phyloP scores from a whole-genome alignment of 1,140 invertebrate genomes.

The Aphidius ervi region DNA sequence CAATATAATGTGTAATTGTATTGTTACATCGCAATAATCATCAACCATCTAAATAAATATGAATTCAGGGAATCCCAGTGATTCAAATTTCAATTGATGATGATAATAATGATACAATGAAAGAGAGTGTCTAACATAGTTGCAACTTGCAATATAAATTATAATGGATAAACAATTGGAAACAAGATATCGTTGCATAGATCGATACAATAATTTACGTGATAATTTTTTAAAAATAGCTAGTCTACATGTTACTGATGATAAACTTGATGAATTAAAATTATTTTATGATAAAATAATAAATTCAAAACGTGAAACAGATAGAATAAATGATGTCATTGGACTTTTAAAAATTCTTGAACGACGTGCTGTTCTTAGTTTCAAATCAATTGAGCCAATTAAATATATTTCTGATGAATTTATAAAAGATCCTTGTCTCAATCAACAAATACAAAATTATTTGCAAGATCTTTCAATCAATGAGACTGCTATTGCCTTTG shows the following conservation, averaged over 20 bases:
- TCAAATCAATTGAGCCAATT: slow-evolving; percentile 31
- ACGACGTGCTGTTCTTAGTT: slow-evolving; percentile 34
- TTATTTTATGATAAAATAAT: slow-evolving; percentile 28
- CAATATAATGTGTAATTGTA: no score
- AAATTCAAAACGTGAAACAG: slow-evolving; percentile 31
- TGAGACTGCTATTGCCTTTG: neutral
- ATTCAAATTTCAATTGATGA: no score
- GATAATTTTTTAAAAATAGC: slow-evolving; percentile 18
- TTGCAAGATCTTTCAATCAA: slow-evolving; percentile 21
- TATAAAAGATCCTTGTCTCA: slow-evolving; percentile 25
- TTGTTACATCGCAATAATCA: no score
- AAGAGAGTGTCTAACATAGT: no score
- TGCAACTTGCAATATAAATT: no score
- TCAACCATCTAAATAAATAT: no score
- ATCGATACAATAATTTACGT: slow-evolving; percentile 12
- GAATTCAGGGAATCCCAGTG: no score
- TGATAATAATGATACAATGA: no score
- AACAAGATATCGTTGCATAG: neutral
- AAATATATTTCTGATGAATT: slow-evolving; percentile 29
- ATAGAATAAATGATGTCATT: slow-evolving; percentile 32
- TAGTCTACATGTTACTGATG: slow-evolving; percentile 1
- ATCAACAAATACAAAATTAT: slow-evolving; percentile 30
- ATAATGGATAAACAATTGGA: no score
- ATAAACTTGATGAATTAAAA: slow-evolving; percentile 29
- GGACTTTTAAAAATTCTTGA: slow-evolving; percentile 38